Base-by-base conservation (phyloP, 2,113 vertebrate species). In the Ifrita kowaldi region DNA sequence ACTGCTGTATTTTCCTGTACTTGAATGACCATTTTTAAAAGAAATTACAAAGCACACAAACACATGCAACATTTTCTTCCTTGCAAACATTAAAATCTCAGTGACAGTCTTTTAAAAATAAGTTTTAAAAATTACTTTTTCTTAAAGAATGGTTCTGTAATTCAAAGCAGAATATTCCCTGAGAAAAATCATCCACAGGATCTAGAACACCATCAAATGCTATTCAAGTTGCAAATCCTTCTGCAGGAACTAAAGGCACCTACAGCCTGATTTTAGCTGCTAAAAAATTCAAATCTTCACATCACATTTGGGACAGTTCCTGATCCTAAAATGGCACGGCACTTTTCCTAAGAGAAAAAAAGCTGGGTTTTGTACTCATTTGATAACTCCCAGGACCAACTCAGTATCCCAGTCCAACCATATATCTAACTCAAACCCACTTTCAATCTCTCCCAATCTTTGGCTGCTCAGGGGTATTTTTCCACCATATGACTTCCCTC, bases 221-320 rank as follows among this genome's bases (percentile, higher is more conserved):
- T 49, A 64, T 6, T 17, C 6, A 7, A 49, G 22, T 13, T 47
- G 46, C 27, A 39, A 82, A 79, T 56, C 11, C 7, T 42, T 63
- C 42, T 71, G 28, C 11, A 80, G 21, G 8, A 71, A 56, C 44
- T 42, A 84, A 39, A 6, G 11, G 6, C 19, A 77, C 11, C 30
- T 17, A 60, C 4, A 49, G 4, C 3, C 32, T 39, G 22, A 44
- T 57, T 73, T 52, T 19, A 73, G 27, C 15, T 56, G 12, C 13
- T 49, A 17, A 63, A 63, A 41, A 75, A 4, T 19, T 46, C 33
- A 70, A 32, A 82, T 46, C 22, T 70, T 91, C 71, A 81, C 28
- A 30, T 63, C 4, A 2, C 16, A 17, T 69, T 81, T 67, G 11
- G 19, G 47, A 67, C 0, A 0, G 30, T 6, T 82, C 16, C 26